Evolutionary conservation across 2,113 vertebrate genomes (phyloP).

Genomic region (Astatoreochromis straeleni): DNA sequence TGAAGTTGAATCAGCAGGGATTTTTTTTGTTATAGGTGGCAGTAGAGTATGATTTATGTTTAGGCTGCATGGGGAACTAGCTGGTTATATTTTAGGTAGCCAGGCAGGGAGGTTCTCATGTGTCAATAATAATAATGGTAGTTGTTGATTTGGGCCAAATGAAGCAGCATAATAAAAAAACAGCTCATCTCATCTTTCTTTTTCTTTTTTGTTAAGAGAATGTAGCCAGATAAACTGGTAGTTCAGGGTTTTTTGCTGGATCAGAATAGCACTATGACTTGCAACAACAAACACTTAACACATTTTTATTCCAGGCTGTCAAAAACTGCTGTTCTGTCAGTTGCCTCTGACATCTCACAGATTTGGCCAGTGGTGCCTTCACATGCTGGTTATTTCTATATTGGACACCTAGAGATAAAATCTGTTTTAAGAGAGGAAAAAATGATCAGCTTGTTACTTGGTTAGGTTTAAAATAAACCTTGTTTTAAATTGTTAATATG

Average conservation of each 20-base stretch:
- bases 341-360: neutral
- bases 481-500: neutral
- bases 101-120: neutral
- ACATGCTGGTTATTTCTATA: neutral
- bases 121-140: neutral
- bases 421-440: neutral
- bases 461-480: neutral
- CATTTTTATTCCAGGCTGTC: neutral
- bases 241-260: neutral
- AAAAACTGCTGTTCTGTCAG: neutral
- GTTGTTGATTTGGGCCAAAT: neutral
- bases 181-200: neutral
- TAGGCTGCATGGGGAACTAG: neutral
- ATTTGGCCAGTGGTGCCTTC: neutral
- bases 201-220: neutral
- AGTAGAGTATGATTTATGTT: neutral
- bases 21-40: neutral
- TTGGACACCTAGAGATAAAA: neutral
- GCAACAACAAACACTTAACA: neutral
- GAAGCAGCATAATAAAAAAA: neutral
- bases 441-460: neutral
- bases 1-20: neutral
- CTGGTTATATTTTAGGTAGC: neutral
- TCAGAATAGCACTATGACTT: neutral
- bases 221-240: neutral